Percentiles rank a stretch among this genome's conserved stretches.
Conservation (phyloP, 1,140 invertebrate species). For the Pogonus chalceus region DNA sequence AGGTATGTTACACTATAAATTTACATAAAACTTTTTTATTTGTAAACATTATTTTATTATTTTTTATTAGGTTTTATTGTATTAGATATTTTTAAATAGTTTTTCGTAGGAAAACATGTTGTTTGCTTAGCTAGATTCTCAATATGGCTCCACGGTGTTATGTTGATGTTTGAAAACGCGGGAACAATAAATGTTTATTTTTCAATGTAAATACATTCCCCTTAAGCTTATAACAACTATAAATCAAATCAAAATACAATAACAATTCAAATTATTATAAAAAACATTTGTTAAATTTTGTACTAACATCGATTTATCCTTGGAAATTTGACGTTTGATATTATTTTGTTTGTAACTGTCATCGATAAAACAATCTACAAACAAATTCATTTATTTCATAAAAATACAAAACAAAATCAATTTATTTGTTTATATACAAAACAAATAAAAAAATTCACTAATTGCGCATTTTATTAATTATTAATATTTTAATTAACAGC, state of each 20-base stretch:
- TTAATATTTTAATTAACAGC: conserved; percentile 20
- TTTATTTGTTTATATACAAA: conserved; percentile 8
- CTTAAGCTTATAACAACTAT: conserved; percentile 1
- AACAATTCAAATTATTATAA: no score
- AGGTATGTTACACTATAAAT: conserved; percentile 21
- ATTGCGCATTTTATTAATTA: background rate
- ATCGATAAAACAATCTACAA: no score
- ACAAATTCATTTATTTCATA: no score
- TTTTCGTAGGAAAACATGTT: conserved; percentile 19
- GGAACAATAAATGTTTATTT: no score
- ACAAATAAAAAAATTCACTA: conserved; percentile 5
- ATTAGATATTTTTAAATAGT: background rate
- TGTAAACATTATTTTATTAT: background rate
- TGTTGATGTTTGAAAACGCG: conserved; percentile 36
- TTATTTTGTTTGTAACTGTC: no score
- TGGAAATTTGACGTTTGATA: no score
- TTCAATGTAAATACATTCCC: no score
- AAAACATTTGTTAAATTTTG: no score
- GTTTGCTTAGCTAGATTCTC: conserved; percentile 27
- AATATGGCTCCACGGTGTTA: conserved; percentile 27
- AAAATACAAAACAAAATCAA: conserved; percentile 7
- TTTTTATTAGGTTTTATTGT: background rate
- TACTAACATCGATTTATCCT: no score
- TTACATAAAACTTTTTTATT: background rate
- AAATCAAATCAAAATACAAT: no score